Percentiles rank a stretch among this genome's conserved stretches.
These are phyloP conservation scores for Pseudochirops cupreus DNA, from an alignment of 2,797 vertebrate species.

Conservation along the genomic window DNA sequence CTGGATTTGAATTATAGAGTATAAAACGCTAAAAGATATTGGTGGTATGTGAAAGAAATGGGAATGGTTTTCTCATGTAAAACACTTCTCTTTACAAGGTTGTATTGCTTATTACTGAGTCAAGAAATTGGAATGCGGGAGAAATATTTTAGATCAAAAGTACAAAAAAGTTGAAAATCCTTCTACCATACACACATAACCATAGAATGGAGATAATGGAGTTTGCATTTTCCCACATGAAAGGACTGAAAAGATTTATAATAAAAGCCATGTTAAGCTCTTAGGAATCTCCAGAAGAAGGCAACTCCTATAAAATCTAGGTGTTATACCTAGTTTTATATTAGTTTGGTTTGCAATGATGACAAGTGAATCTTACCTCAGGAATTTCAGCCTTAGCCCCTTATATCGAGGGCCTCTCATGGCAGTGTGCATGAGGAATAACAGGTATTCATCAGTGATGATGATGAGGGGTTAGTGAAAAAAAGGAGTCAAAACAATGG, in stretches of 20 bases:
- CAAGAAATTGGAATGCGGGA: not conserved
- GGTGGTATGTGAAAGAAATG: not conserved
- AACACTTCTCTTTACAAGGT: not conserved
- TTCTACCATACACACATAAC: not conserved
- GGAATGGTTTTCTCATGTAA: not conserved
- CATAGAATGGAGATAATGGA: not conserved
- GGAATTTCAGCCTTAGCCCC: not conserved
- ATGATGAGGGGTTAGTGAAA: not conserved
- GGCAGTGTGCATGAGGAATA: not conserved
- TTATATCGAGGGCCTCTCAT: not conserved
- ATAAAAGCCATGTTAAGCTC: not conserved
- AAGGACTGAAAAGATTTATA: not conserved
- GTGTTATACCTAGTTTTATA: not conserved
- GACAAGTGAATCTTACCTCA: not conserved
- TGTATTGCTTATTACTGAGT: not conserved
- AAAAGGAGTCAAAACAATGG: not conserved
- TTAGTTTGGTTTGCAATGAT: not conserved
- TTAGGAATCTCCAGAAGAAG: not conserved
- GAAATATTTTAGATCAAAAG: not conserved
- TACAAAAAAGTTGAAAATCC: not conserved
- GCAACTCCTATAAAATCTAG: not conserved
- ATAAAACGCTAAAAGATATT: not conserved
- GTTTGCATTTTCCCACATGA: not conserved
- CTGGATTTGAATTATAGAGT: not conserved
- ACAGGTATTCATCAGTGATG: not conserved